These are phyloP conservation scores for Bradypus variegatus DNA, from an alignment of 2,797 vertebrate genomes.

Conservation along the genomic window DNA sequence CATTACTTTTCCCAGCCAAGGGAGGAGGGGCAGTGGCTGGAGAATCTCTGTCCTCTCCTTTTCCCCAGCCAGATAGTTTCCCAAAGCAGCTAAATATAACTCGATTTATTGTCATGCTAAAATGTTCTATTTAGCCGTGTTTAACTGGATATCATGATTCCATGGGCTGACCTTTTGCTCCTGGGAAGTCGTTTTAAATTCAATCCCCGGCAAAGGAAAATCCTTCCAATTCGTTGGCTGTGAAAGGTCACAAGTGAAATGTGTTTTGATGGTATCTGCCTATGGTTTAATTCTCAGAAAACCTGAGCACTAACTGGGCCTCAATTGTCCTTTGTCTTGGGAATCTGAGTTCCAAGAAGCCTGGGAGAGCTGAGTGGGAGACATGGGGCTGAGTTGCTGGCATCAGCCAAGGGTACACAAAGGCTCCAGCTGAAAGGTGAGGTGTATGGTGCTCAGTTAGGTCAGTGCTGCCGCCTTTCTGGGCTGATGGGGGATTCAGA, in stretches of 20 bases:
- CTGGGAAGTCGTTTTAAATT: constrained; percentile 82
- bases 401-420: constrained; percentile 53
- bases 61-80: constrained; percentile 62
- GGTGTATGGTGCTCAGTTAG: constrained; percentile 57
- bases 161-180: constrained; percentile 74
- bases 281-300: constrained; percentile 76
- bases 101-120: constrained; percentile 80
- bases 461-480: constrained; percentile 56
- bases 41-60: constrained; percentile 60
- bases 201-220: constrained; percentile 77
- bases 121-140: constrained; percentile 79
- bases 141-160: constrained; percentile 79
- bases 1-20: constrained; percentile 53
- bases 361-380: constrained; percentile 65
- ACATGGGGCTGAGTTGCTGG: constrained; percentile 57
- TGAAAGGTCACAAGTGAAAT: constrained; percentile 82
- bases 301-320: constrained; percentile 72
- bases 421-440: constrained; percentile 62
- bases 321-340: constrained; percentile 77
- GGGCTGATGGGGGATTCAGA: constrained; percentile 59
- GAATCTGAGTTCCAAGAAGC: constrained; percentile 67
- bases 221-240: constrained; percentile 79
- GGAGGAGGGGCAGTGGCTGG: constrained; percentile 54
- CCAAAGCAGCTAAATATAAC: constrained; percentile 78
- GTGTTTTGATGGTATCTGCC: constrained; percentile 80